Evolutionary conservation across 2,888 invertebrate genomes (phyloP), one percentile per base, ranked within the genome.

Genomic region (Hypomecis atomaria): DNA sequence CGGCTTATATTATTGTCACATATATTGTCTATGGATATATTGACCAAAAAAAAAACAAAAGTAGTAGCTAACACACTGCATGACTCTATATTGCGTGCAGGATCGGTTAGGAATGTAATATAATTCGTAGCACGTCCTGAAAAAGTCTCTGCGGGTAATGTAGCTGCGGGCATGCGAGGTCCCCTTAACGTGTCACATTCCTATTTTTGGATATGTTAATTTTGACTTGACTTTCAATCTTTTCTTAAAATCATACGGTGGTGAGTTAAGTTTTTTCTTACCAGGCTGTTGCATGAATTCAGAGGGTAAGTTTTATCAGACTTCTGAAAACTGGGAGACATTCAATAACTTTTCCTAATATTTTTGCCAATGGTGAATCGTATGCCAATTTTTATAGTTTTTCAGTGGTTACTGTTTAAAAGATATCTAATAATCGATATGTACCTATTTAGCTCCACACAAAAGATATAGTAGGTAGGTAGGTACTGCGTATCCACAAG

Each of bases 51-150:
- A n/a, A n/a, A n/a, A n/a, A n/a, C n/a, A n/a, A n/a, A n/a, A n/a
- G n/a, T n/a, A n/a, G n/a, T n/a, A n/a, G n/a, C n/a, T n/a, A 34
- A 33, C 40, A 53, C 11, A 43, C 43, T 54, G 54, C 7, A n/a
- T 43, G 43, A 44, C 45, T 9, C 33, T 4, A 36, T 13, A 38
- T 54, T 43, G 45, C 34, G 62, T 47, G 43, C 60, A 64, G 63
- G 53, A 66, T 59, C 56, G 47, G 52, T 70, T 60, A 53, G 50
- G 57, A 67, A 67, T 69, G 69, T 71, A 65, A 71, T 69, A 66
- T 58, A 67, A 72, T 71, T 71, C 69, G 63, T 64, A 60, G 69
- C 72, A 72, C 71, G 69, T 68, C 50, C 66, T 66, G 38, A 47
- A 47, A 63, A 67, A 64, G 59, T 50, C 59, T 57, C 56, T 57